Conservation (phyloP, 2,113 vertebrate species). For the Origma solitaria region DNA sequence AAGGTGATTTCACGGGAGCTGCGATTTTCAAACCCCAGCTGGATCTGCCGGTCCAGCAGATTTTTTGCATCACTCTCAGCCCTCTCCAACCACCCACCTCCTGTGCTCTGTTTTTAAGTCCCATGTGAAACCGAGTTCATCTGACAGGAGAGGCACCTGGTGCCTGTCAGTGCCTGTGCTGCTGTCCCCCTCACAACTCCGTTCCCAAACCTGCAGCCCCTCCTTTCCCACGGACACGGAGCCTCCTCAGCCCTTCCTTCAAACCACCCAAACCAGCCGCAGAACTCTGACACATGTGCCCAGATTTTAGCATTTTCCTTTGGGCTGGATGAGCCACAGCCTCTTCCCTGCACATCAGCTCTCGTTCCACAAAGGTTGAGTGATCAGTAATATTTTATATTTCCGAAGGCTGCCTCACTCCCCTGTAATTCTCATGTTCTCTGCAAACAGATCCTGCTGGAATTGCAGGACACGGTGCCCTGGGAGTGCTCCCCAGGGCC, state of each 20-base stretch:
- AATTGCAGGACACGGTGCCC: neutral
- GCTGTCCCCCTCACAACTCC: neutral
- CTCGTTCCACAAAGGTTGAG: fast-evolving
- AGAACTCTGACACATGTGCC: fast-evolving
- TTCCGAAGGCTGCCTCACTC: neutral
- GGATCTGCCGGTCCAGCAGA: constrained; percentile 15
- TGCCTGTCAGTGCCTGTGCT: neutral
- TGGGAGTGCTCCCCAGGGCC: neutral
- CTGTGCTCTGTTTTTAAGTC: neutral
- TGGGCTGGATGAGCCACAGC: neutral
- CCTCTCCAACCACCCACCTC: neutral
- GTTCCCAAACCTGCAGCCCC: fast-evolving
- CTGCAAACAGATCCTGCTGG: neutral
- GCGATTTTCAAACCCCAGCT: neutral
- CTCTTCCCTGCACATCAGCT: neutral
- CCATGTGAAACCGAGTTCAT: fast-evolving
- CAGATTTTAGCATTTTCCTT: fast-evolving
- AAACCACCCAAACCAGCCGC: neutral
- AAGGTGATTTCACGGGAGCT: neutral
- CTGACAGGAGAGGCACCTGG: neutral
- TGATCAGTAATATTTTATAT: fast-evolving
- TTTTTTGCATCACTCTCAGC: neutral
- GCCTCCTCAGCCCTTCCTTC: neutral
- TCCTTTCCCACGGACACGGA: fast-evolving
- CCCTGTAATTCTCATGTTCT: neutral